Percentiles rank a stretch among this genome's conserved stretches.
phyloP scores from a whole-genome alignment of 2,113 vertebrate species.

The Pterocles orientalis region DNA sequence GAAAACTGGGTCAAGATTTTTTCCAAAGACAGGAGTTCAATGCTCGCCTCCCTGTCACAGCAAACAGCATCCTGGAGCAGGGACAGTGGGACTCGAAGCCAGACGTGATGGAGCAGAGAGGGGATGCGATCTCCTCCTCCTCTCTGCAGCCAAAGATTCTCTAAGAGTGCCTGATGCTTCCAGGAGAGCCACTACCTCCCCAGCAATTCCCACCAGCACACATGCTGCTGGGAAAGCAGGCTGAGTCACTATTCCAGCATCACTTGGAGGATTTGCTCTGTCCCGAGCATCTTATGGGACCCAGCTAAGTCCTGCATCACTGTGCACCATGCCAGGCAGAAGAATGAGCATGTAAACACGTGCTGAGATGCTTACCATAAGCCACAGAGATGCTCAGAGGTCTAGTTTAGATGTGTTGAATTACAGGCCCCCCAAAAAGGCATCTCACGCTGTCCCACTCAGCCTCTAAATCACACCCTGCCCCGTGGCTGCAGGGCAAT shows the following conservation, averaged over 20 bases:
- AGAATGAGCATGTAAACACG: accelerated
- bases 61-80: neutral
- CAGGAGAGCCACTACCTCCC: neutral
- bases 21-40: neutral
- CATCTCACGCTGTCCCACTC: neutral
- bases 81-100: neutral
- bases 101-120: accelerated
- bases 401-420: neutral
- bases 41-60: neutral
- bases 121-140: neutral
- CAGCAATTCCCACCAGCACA: neutral
- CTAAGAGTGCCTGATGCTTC: neutral
- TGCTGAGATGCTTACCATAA: neutral
- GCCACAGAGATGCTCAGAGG: neutral
- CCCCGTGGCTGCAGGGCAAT: neutral
- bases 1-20: slow-evolving; percentile 32
- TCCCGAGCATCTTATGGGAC: neutral
- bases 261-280: neutral
- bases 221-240: neutral
- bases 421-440: accelerated
- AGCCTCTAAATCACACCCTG: neutral
- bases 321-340: accelerated
- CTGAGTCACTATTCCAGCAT: neutral
- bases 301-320: neutral
- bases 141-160: neutral